Evolutionary conservation across 2,888 invertebrate genomes (phyloP), one percentile per base, ranked within the genome.

Genomic region (Phortica okadai): DNA sequence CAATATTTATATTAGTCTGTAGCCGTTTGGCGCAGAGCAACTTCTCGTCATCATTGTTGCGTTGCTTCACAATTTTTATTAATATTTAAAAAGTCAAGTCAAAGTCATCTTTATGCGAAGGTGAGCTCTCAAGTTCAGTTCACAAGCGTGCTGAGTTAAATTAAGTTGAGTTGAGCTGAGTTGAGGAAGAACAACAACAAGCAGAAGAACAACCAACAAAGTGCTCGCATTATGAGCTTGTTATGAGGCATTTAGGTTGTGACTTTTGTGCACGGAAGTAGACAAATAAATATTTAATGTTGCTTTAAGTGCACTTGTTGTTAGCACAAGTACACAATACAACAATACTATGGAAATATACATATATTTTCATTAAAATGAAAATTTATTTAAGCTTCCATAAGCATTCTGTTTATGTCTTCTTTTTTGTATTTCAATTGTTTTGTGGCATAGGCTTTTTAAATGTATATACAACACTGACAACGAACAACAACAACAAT

Each of bases 211-310:
- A 79, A 74, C 81, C 80, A 82, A 84, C 83, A 84, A 81, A 83
- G 80, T 82, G 64, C 82, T 78, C 79, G 33, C 79, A 87, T 85
- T 85, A 85, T 83, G 86, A 85, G 82, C 21, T 86, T 87, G 85
- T 85, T 87, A 88, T 85, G 85, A 83, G 84, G 86, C 86, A 81
- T 87, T 83, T 82, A 81, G 88, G 78, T 82, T 21, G 81, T 79
- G 45, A 14, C 59, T 80, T 86, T 85, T 54, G 86, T 81, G 77
- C 74, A 79, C 70, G 50, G 56, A 74, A 74, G 66, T 74, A 42
- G n/a, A 78, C 81, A 80, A 84, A 80, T 85, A 84, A 88, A 85
- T 88, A 83, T 85, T 85, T 85, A 85, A 85, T 85, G 85, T 75
- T 77, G 79, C 78, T 78, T 76, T 77, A 66, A 80, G 87, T 44